Conservation (phyloP, 1,140 invertebrate genomes). For the Charaxes varanes region DNA sequence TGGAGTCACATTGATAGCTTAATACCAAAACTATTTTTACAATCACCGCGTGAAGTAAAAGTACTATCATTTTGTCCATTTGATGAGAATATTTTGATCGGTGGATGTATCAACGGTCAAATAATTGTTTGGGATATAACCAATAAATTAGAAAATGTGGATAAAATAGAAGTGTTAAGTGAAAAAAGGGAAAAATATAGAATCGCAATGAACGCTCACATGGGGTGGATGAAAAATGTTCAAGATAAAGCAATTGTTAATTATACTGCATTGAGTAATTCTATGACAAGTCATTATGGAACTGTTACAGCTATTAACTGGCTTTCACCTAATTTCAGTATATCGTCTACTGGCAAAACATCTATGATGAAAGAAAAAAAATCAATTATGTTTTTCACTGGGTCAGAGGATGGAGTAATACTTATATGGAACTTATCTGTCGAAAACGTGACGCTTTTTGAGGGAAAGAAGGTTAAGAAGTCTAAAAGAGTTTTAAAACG, state of each 20-base stretch:
- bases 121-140: conserved; percentile 83
- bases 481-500: conserved; percentile 63
- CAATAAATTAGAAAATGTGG: conserved; percentile 78
- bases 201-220: conserved; percentile 76
- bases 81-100: conserved; percentile 80
- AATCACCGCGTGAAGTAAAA: conserved; percentile 79
- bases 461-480: conserved; percentile 65
- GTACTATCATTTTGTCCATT: conserved; percentile 79
- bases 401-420: conserved; percentile 79
- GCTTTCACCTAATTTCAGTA: conserved; percentile 76
- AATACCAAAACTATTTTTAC: conserved; percentile 80
- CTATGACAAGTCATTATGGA: conserved; percentile 77
- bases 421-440: conserved; percentile 81
- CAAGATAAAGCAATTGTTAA: conserved; percentile 73
- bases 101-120: conserved; percentile 83
- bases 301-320: conserved; percentile 79
- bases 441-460: conserved; percentile 55
- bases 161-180: conserved; percentile 77
- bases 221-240: conserved; percentile 80
- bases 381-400: conserved; percentile 78
- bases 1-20: conserved; percentile 84
- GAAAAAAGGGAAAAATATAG: conserved; percentile 77
- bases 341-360: conserved; percentile 77
- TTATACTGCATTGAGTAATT: conserved; percentile 76
- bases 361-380: conserved; percentile 54